These are phyloP conservation scores for Acanthurus tractus DNA, from an alignment of 2,797 vertebrate genomes.

Conservation along the genomic window DNA sequence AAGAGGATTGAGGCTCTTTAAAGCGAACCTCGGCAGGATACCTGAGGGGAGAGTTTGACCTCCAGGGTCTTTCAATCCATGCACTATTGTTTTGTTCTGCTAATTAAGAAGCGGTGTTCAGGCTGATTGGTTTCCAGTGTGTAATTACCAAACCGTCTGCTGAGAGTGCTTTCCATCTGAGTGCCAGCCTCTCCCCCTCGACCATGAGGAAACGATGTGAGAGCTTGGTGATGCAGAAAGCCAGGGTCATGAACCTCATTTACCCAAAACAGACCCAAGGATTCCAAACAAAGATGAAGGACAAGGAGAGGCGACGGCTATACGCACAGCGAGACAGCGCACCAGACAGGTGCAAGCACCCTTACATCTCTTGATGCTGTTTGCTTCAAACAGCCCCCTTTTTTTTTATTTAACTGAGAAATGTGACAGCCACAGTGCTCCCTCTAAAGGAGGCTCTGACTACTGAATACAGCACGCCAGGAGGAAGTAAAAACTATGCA, in stretches of 20 bases:
- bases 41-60: conserved; percentile 74
- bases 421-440: conserved; percentile 65
- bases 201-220: conserved; percentile 69
- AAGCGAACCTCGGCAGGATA: conserved; percentile 66
- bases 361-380: conserved; percentile 31
- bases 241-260: conserved; percentile 76
- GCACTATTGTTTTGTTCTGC: conserved; percentile 85
- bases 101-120: conserved; percentile 88
- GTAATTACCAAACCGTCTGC: conserved; percentile 87
- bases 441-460: conserved; percentile 65
- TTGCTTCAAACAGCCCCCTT: conserved; percentile 37
- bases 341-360: conserved; percentile 38
- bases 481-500: conserved; percentile 20
- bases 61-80: conserved; percentile 78
- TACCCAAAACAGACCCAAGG: conserved; percentile 72
- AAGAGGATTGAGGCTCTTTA: conserved; percentile 56
- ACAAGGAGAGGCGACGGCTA: conserved; percentile 37
- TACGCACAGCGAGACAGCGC: conserved; percentile 33
- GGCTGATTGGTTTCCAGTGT: conserved; percentile 88
- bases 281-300: conserved; percentile 72
- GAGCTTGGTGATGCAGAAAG: conserved; percentile 73
- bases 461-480: conserved; percentile 35
- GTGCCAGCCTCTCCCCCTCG: conserved; percentile 72
- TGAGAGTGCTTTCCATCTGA: conserved; percentile 80
- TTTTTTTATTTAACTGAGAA: conserved; percentile 14